Evolutionary conservation across 2,797 vertebrate species (phyloP).

Genomic region (Cephalopachus bancanus): DNA sequence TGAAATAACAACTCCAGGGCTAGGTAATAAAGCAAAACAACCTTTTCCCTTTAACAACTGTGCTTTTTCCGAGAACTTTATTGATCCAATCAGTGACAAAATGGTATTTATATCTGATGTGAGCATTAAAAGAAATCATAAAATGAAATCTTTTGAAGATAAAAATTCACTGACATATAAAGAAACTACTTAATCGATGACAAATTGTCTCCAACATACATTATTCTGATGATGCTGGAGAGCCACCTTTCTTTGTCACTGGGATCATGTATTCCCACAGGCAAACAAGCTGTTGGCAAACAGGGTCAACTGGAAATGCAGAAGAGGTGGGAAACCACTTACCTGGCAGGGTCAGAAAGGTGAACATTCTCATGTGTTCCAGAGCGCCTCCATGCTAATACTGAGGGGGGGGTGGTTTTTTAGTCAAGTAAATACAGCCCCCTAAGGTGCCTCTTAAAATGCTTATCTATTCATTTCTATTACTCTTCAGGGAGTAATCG

Average conservation of each 20-base stretch:
- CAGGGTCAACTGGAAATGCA: not conserved
- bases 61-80: slow-evolving; percentile 48
- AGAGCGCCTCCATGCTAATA: no score
- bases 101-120: slow-evolving; percentile 51
- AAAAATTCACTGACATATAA: slow-evolving; percentile 53
- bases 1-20: slow-evolving; percentile 48
- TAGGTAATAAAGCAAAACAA: slow-evolving; percentile 49
- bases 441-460: not conserved
- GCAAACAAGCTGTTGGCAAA: not conserved
- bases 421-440: not conserved
- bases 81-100: slow-evolving; percentile 54
- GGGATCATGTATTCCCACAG: not conserved
- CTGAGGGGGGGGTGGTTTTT: not conserved
- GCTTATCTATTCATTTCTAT: not conserved
- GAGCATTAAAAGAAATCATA: slow-evolving; percentile 21
- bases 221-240: not conserved
- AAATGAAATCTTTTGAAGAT: slow-evolving; percentile 33
- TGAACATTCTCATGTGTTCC: not conserved
- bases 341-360: not conserved
- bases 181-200: not conserved
- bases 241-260: not conserved
- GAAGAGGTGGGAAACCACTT: not conserved
- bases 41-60: slow-evolving; percentile 58
- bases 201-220: not conserved
- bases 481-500: not conserved